Base-by-base conservation (phyloP, 2,888 invertebrate genomes). In the Hyposoter didymator region DNA sequence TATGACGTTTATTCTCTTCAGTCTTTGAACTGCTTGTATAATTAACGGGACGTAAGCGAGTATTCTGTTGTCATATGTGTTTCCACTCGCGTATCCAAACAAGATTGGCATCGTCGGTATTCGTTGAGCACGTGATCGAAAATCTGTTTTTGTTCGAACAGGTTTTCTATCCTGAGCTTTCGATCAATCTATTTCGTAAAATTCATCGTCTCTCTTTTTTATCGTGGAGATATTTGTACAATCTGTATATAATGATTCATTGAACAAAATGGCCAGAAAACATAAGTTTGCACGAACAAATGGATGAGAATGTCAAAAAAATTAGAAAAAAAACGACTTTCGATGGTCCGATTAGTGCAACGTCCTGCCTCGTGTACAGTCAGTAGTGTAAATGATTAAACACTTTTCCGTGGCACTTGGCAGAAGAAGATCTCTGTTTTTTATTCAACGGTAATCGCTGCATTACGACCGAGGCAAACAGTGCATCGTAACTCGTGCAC, bases 401-500 rank as follows among this genome's bases (percentile, higher is more conserved):
- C 49, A 62, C 35, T 22, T 17, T 82, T 70, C 64, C 67, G 74
- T 82, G 78, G 74, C 78, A 82, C 64, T 64, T 78, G 70, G 14
- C 66, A 28, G 45, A 67, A 39, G 59, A 19, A 78, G 66, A 70
- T 82, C 55, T 82, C 64, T 69, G 55, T 79, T 85, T 82, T 81
- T 85, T 70, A 39, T 62, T 74, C 35, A 64, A 78, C 78, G 82
- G 64, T 78, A 82, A 85, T 82, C 78, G 78, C 74, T 69, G 39
- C 39, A 74, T 45, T 67, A 43, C 52, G 39, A 52, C 19, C 64
- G 64, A 22, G n/a, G 45, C 62, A 74, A 74, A 78, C 55, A 64
- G 78, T 78, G 78, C 62, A 78, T 78, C 84, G 84, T 82, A 85
- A 82, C 78, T 84, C 69, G 67, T 82, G 43, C 64, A 12, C 81